phyloP scores from a whole-genome alignment of 2,113 vertebrate genomes.

The Marmota monax region DNA sequence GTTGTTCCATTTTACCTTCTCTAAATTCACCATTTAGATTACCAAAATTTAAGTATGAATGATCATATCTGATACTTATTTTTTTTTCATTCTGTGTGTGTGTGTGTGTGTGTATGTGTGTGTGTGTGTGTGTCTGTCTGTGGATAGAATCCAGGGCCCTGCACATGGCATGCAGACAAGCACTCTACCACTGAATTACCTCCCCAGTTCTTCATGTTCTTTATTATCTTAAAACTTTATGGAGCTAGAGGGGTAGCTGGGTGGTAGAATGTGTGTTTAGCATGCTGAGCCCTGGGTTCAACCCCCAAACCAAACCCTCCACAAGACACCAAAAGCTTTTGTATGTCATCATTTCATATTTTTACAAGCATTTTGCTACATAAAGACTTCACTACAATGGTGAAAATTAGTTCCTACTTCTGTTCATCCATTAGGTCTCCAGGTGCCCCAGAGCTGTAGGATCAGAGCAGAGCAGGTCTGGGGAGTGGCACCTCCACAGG shows the following conservation, averaged over 20 bases:
- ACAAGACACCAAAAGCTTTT: background rate
- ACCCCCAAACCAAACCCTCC: no score
- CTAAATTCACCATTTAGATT: slow-evolving; percentile 39
- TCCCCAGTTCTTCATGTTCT: background rate
- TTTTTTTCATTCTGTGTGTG: background rate
- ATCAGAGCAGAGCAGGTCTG: background rate
- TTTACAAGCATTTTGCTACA: background rate
- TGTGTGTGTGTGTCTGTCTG: background rate
- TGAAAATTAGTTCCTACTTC: background rate
- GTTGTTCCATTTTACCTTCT: slow-evolving; percentile 44
- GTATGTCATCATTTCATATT: background rate
- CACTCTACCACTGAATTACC: background rate
- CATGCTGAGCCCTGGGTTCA: background rate
- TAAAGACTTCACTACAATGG: background rate
- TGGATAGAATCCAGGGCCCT: background rate
- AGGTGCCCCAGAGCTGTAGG: background rate
- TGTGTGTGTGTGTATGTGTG: no score
- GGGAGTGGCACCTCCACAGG: background rate
- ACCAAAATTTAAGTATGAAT: slow-evolving; percentile 17
- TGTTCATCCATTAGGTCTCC: background rate
- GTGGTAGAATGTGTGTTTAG: background rate
- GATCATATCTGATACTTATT: background rate
- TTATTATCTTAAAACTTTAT: background rate
- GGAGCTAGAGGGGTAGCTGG: background rate
- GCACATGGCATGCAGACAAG: background rate